Conservation (phyloP, 2,113 vertebrate species). For the Cryptomyrus ogoouensis region DNA sequence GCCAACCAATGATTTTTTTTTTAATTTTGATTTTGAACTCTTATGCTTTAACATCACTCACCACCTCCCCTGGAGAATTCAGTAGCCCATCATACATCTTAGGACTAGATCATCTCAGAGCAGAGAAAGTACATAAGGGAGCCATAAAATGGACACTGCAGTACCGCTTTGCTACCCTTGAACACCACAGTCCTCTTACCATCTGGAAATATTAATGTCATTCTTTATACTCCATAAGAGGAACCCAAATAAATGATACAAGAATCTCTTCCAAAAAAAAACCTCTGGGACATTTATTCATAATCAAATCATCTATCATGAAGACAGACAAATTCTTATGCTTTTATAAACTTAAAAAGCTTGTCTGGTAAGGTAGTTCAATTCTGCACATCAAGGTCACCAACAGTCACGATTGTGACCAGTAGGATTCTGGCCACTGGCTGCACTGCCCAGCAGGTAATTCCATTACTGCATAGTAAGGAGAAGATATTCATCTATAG, state of each 20-base stretch:
- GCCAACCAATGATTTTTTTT: neutral
- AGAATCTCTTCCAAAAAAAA: neutral
- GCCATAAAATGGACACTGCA: neutral
- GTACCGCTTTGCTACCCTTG: neutral
- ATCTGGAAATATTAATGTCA: neutral
- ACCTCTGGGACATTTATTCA: neutral
- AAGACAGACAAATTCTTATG: neutral
- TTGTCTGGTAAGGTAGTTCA: neutral
- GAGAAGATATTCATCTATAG: constrained; percentile 14
- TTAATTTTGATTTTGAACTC: neutral
- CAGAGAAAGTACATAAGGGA: neutral
- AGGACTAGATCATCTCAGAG: neutral
- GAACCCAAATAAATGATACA: neutral
- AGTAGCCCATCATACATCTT: neutral
- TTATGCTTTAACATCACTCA: neutral
- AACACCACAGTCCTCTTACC: neutral
- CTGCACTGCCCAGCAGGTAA: constrained; percentile 19
- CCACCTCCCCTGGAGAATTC: neutral
- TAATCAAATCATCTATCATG: neutral
- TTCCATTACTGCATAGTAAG: constrained; percentile 25
- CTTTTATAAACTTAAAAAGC: neutral
- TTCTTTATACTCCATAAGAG: neutral
- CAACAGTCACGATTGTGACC: constrained; percentile 27
- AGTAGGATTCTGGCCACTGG: constrained; percentile 20
- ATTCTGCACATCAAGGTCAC: constrained; percentile 33